phyloP scores from a whole-genome alignment of 1,140 invertebrate species.

The Matsumurasca onukii region DNA sequence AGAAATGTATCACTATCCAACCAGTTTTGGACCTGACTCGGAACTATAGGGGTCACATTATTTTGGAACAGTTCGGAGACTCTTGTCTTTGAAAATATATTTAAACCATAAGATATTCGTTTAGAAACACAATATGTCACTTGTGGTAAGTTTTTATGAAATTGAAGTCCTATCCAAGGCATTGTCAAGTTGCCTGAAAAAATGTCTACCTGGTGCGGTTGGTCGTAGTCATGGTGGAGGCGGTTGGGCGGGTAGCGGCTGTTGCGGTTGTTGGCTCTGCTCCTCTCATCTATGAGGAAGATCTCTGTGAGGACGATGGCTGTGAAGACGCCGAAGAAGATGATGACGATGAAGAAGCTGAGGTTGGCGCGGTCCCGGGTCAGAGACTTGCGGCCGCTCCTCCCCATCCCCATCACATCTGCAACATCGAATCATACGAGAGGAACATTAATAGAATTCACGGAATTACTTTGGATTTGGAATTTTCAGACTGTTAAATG shows the following conservation, averaged over 20 bases:
- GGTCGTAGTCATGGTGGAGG: slow-evolving; percentile 51
- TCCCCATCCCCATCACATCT: slow-evolving; percentile 29
- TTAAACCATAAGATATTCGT: no score
- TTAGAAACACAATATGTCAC: no score
- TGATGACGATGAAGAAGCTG: slow-evolving; percentile 84
- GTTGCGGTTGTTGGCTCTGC: slow-evolving; percentile 48
- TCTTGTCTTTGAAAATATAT: no score
- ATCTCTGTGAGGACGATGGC: slow-evolving; percentile 82
- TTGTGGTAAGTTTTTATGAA: no score
- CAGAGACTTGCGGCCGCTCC: not conserved
- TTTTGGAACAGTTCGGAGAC: no score
- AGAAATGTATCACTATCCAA: no score
- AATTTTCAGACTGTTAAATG: no score
- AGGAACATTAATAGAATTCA: no score
- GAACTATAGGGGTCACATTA: no score
- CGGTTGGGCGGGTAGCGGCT: slow-evolving; percentile 46
- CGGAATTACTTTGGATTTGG: no score
- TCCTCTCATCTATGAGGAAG: slow-evolving; percentile 68
- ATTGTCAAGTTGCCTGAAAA: not conserved
- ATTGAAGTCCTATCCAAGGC: no score
- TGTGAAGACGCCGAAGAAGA: slow-evolving; percentile 86
- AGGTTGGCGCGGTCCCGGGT: slow-evolving; percentile 70
- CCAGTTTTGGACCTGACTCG: no score
- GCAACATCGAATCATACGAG: not conserved
- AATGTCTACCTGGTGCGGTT: slow-evolving; percentile 41